Conservation (phyloP, 2,888 invertebrate genomes). For the Pyrrhosoma nymphula region DNA sequence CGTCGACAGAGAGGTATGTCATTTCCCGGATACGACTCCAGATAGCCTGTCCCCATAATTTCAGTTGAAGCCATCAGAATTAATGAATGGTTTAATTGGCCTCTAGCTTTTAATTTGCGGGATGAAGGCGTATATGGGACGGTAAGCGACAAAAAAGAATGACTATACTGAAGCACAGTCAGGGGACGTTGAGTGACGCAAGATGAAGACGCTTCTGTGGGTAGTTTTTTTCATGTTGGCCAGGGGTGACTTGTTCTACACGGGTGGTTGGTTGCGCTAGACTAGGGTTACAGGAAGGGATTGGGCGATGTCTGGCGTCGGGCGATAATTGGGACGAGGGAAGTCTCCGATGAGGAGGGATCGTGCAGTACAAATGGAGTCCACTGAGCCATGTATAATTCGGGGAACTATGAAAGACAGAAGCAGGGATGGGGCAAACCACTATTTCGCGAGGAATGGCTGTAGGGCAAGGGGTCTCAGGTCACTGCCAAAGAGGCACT, state of each 20-base stretch:
- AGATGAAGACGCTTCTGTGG: background rate
- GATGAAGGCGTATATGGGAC: background rate
- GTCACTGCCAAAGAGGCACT: too few species aligned
- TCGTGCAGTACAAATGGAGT: too few species aligned
- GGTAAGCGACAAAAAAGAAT: background rate
- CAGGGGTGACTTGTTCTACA: background rate
- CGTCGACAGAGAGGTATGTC: background rate
- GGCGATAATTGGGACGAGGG: background rate
- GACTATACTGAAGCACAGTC: background rate
- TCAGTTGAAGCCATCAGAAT: background rate
- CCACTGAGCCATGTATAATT: background rate
- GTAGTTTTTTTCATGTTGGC: background rate
- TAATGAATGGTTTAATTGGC: background rate
- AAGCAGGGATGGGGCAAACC: background rate
- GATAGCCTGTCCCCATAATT: background rate
- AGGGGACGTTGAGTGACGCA: background rate
- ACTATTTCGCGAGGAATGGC: too few species aligned
- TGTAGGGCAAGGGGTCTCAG: too few species aligned
- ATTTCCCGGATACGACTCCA: background rate
- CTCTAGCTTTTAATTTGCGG: background rate
- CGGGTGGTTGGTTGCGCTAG: background rate
- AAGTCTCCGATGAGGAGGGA: background rate
- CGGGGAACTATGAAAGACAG: background rate
- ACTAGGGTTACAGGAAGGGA: background rate
- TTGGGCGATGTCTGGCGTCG: background rate